Percentiles rank a stretch among this genome's conserved stretches.
Conservation (phyloP, 2,797 vertebrate species). For the Sebastes reedi region DNA sequence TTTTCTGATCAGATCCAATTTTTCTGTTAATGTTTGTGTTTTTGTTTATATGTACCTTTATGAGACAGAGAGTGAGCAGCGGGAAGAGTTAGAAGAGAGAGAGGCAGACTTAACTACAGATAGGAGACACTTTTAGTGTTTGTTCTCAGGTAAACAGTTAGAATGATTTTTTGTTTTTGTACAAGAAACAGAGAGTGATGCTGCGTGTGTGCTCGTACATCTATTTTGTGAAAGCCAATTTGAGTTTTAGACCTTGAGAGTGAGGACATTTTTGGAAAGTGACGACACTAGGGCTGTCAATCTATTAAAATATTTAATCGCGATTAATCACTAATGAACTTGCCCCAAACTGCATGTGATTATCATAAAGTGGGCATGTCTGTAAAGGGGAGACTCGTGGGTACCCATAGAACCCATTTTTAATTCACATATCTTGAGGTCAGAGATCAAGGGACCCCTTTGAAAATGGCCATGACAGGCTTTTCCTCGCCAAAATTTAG, state of each 20-base stretch:
- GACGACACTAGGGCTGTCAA: too few species aligned
- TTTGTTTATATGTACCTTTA: constrained; percentile 53
- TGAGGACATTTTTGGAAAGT: not conserved
- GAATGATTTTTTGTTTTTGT: not conserved
- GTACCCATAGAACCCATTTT: too few species aligned
- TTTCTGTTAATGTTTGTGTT: constrained; percentile 55
- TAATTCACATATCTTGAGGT: too few species aligned
- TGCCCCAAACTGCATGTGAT: too few species aligned
- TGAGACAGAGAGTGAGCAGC: not conserved
- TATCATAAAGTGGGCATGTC: too few species aligned
- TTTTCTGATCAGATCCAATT: constrained; percentile 67
- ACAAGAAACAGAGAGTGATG: not conserved
- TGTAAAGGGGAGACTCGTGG: too few species aligned
- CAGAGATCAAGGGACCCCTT: too few species aligned
- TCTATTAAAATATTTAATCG: too few species aligned
- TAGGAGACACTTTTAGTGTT: not conserved
- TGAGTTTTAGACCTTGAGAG: not conserved
- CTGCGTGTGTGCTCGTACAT: constrained; percentile 11
- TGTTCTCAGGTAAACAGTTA: constrained; percentile 30
- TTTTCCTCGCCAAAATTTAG: too few species aligned
- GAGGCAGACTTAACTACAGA: not conserved
- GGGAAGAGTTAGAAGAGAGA: not conserved
- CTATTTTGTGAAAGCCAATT: not conserved
- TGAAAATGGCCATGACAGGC: too few species aligned
- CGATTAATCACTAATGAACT: too few species aligned